Base-by-base conservation (phyloP, 92 coral and sea anemone genomes). In the Palythoa grandiflora region DNA sequence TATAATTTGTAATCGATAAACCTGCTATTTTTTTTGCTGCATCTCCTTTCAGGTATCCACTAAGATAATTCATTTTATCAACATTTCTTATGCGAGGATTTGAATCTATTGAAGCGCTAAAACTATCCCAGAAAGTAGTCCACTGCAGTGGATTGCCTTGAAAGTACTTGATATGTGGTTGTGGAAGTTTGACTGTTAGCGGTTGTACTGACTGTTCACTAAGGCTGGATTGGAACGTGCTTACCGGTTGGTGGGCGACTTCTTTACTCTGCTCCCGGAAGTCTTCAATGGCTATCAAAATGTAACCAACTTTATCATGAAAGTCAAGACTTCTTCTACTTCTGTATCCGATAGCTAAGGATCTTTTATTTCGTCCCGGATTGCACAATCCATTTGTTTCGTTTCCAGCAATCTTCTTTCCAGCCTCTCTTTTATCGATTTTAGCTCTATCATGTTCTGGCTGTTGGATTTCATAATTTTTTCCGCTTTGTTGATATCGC, bases 21-120 rank as follows among this genome's bases (percentile, higher is more conserved):
- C 40, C 73, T 10, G 73, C 44, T 68, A 68, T 68, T 3, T 37
- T 37, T 68, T 68, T 68, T 68, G 14, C 10, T 4, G 73, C 73
- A 68, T 68, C 73, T 68, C 37, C 73, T 68, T 68, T 68, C 73
- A 68, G 14, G 0, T 61, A 28, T 28, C 40, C 39, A 28, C 37
- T 68, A 68, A 68, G 39, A 68, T 68, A 68, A 2, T 28, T 28
- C 73, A 68, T 68, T 20, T 68, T 68, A 20, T 68, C 88, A 28
- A 87, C 38, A 52, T 91, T 73, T 60, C 88, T 74, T 47, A 87
- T 77, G 20, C 35, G 79, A 9, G 36, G 75, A 70, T 90, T 90
- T 12, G 51, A 36, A 20, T 90, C 87, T 19, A 90, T 70, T 35
- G 92, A 61, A 2, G 89, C 70, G 54, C 61, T 79, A 66, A 83